phyloP scores from a whole-genome alignment of 1,140 invertebrate species.

The Caerostris darwini region DNA sequence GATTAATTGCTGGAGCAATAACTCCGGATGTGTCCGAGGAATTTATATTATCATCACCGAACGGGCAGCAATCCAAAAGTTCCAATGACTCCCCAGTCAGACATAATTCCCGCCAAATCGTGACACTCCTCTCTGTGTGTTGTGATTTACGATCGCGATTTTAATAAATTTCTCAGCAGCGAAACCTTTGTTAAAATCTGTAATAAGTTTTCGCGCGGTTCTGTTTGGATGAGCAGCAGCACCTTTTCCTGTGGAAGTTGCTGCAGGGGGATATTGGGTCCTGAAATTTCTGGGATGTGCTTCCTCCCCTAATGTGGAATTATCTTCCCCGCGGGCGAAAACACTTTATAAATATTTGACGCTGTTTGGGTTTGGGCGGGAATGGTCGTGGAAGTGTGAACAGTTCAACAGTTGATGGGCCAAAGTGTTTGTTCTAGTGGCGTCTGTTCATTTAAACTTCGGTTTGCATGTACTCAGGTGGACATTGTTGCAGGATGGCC shows the following conservation, averaged over 20 bases:
- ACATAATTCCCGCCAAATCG: constrained; percentile 48
- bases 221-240: neutral
- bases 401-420: neutral
- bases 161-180: constrained; percentile 24
- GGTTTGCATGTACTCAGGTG: neutral
- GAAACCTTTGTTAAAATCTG: constrained; percentile 43
- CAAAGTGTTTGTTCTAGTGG: neutral
- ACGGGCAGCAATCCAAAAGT: constrained; percentile 51
- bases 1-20: constrained; percentile 47
- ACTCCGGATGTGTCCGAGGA: constrained; percentile 19
- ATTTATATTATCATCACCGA: constrained; percentile 39
- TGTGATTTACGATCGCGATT: constrained; percentile 17
- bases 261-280: no score
- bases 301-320: neutral
- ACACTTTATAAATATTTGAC: constrained; percentile 31
- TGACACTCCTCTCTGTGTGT: neutral
- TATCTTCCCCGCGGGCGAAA: neutral
- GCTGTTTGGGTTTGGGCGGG: constrained; percentile 4
- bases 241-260: neutral
- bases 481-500: no score
- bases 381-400: neutral
- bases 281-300: neutral
- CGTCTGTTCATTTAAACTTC: neutral
- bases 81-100: constrained; percentile 29
- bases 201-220: constrained; percentile 33